These are phyloP conservation scores for Dendrolimus punctatus DNA, from an alignment of 1,140 invertebrate genomes.

Conservation along the genomic window DNA sequence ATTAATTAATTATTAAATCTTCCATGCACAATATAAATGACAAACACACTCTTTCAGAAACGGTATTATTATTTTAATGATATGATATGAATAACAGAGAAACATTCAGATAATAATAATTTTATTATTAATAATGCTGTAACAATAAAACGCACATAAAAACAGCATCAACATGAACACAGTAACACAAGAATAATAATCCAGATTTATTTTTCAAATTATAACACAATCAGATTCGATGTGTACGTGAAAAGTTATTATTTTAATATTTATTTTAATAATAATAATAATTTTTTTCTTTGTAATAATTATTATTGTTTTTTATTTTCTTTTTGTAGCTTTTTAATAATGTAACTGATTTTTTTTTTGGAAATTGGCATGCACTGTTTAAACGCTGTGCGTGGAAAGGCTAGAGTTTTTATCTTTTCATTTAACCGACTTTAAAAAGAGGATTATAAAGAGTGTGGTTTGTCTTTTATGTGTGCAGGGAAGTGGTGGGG, in stretches of 20 bases:
- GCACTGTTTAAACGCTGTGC: slow-evolving; percentile 49
- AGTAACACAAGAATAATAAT: slow-evolving; percentile 9
- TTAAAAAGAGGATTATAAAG: slow-evolving; percentile 45
- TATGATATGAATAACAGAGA: slow-evolving; percentile 2
- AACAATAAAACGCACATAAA: slow-evolving; percentile 18
- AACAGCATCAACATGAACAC: slow-evolving; percentile 16
- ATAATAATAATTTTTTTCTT: slow-evolving; percentile 7
- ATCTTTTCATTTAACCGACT: slow-evolving; percentile 23
- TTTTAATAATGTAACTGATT: slow-evolving; percentile 8
- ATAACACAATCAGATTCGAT: background rate
- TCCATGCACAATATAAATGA: slow-evolving; percentile 71
- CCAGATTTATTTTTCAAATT: slow-evolving; percentile 5
- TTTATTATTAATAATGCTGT: slow-evolving; percentile 1
- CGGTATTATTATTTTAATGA: slow-evolving; percentile 12
- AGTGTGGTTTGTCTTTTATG: slow-evolving; percentile 66
- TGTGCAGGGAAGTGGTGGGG: slow-evolving; percentile 58
- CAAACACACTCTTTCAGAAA: slow-evolving; percentile 64
- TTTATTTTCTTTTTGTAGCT: slow-evolving; percentile 55
- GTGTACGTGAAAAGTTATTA: slow-evolving; percentile 1
- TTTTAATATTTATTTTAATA: slow-evolving; percentile 4
- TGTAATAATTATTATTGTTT: slow-evolving; percentile 25
- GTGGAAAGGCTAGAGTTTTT: slow-evolving; percentile 34
- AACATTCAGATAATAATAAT: background rate
- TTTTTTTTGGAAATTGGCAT: slow-evolving; percentile 56
- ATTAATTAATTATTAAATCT: slow-evolving; percentile 31